These are phyloP conservation scores for Lacerta viridis DNA, from an alignment of 2,797 vertebrate genomes.

Conservation along the genomic window DNA sequence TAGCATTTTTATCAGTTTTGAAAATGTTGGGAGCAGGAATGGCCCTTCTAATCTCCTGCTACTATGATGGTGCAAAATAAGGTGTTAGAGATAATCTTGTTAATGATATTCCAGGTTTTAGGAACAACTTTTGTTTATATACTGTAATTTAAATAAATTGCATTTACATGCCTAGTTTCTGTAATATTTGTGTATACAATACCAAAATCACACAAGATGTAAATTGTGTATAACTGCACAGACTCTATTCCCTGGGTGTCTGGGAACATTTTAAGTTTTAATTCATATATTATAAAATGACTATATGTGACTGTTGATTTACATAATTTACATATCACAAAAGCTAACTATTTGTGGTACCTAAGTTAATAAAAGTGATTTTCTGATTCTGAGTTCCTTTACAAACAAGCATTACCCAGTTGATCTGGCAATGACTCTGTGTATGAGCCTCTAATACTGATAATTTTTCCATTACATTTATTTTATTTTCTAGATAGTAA, in stretches of 20 bases:
- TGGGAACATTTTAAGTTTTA: slow-evolving; percentile 80
- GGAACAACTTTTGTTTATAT: slow-evolving; percentile 87
- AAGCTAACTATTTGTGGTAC: slow-evolving; percentile 86
- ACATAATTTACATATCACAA: slow-evolving; percentile 83
- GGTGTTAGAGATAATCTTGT: slow-evolving; percentile 73
- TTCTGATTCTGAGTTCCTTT: slow-evolving; percentile 75
- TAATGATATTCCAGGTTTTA: slow-evolving; percentile 81
- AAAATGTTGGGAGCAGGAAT: slow-evolving; percentile 62
- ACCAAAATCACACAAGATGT: slow-evolving; percentile 86
- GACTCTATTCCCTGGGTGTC: slow-evolving; percentile 79
- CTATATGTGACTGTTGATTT: slow-evolving; percentile 85
- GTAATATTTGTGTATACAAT: slow-evolving; percentile 88
- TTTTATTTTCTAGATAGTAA: slow-evolving; percentile 84
- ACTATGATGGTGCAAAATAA: slow-evolving; percentile 70
- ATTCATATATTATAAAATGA: slow-evolving; percentile 83
- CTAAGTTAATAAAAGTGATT: slow-evolving; percentile 86
- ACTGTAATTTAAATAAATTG: slow-evolving; percentile 87
- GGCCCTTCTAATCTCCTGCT: slow-evolving; percentile 72
- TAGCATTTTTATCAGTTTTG: slow-evolving; percentile 46
- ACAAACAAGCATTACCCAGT: slow-evolving; percentile 80
- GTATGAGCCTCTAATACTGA: slow-evolving; percentile 81
- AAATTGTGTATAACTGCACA: slow-evolving; percentile 86
- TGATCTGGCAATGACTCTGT: slow-evolving; percentile 80
- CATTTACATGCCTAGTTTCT: slow-evolving; percentile 86
- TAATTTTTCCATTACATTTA: slow-evolving; percentile 75